phyloP scores from a whole-genome alignment of 2,888 invertebrate species.

The Eilema griseolum region DNA sequence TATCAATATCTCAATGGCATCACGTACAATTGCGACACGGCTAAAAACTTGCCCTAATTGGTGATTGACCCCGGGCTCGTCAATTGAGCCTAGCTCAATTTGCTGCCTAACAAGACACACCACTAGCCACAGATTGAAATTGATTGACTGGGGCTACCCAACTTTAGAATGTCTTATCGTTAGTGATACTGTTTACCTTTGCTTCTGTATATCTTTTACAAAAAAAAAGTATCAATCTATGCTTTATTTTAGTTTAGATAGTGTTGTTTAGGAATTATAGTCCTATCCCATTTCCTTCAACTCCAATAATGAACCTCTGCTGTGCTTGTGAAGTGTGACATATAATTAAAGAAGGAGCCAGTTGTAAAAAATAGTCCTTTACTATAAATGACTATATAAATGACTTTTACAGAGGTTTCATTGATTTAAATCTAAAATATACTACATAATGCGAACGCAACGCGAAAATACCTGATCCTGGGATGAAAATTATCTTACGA shows the following conservation, averaged over 20 bases:
- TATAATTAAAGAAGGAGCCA: too few relatives aligned
- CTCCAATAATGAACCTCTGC: too few relatives aligned
- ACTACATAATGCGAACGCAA: too few relatives aligned
- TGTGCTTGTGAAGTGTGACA: too few relatives aligned
- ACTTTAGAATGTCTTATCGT: not conserved
- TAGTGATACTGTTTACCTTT: not conserved
- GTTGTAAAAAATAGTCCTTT: too few relatives aligned
- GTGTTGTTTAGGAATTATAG: not conserved
- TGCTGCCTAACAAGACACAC: constrained; percentile 59
- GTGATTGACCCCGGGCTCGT: constrained; percentile 68
- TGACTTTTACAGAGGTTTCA: too few relatives aligned
- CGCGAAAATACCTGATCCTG: not conserved
- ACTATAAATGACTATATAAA: too few relatives aligned
- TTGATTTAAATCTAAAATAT: too few relatives aligned
- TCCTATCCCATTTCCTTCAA: too few relatives aligned
- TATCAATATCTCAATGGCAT: constrained; percentile 21
- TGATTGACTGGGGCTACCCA: constrained; percentile 53
- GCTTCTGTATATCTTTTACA: not conserved
- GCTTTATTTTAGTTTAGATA: not conserved
- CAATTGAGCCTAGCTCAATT: constrained; percentile 71
- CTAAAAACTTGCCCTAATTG: constrained; percentile 67
- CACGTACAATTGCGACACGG: constrained; percentile 38
- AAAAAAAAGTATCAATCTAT: not conserved
- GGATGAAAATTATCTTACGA: too few relatives aligned
- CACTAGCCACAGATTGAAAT: constrained; percentile 63